These are phyloP conservation scores for Leptodactylus fuscus DNA, from an alignment of 2,113 vertebrate genomes.

Conservation along the genomic window DNA sequence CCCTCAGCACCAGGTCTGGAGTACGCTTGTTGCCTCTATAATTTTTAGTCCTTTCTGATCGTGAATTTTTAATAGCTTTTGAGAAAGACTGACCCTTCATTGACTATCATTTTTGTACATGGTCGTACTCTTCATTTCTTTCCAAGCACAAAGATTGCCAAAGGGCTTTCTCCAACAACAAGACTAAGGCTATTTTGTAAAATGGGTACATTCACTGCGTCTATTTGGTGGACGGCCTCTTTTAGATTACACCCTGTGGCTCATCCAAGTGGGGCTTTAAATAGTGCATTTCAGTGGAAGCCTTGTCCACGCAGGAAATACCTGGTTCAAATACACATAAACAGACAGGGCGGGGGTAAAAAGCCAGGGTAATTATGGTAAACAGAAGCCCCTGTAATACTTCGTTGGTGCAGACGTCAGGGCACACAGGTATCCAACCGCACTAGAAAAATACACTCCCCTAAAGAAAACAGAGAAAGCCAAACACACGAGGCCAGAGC, in stretches of 20 bases:
- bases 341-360: conserved; percentile 48
- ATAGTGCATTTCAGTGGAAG: conserved; percentile 37
- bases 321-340: conserved; percentile 53
- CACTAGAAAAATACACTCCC: conserved; percentile 56
- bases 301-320: conserved; percentile 55
- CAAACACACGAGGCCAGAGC: conserved; percentile 28
- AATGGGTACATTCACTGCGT: conserved; percentile 25
- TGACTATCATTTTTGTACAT: not conserved
- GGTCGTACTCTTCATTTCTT: not conserved
- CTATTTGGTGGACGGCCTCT: conserved; percentile 3
- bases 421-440: conserved; percentile 43
- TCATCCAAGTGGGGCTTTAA: conserved; percentile 30
- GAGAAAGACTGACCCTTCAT: not conserved
- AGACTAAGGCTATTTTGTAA: conserved; percentile 1
- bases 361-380: conserved; percentile 53
- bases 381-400: conserved; percentile 43
- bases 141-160: not conserved
- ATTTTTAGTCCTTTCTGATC: not conserved
- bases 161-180: not conserved
- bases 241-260: conserved; percentile 35
- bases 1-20: too few relatives aligned
- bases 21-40: too few relatives aligned
- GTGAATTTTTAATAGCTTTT: not conserved
- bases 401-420: conserved; percentile 32
- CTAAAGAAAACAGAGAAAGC: conserved; percentile 46